Evolutionary conservation across 2,113 vertebrate genomes (phyloP).

Genomic region (Pterocles gutturalis): DNA sequence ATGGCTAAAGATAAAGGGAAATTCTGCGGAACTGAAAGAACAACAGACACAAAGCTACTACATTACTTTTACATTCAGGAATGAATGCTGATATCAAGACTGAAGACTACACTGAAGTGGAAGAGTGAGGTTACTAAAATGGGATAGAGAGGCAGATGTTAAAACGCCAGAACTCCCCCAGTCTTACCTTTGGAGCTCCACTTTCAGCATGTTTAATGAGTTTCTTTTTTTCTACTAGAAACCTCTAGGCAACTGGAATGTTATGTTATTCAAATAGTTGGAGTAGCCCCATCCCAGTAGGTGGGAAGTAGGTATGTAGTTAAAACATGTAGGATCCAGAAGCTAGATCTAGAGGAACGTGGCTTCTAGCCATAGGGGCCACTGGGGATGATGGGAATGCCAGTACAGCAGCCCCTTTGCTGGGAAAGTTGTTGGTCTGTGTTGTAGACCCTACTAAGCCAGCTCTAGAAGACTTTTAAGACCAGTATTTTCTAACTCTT

Average conservation of each 20-base stretch:
- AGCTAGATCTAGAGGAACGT: not conserved
- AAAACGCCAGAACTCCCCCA: not conserved
- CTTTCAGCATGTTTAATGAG: not conserved
- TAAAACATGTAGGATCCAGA: not conserved
- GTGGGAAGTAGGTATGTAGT: not conserved
- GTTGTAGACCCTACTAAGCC: not conserved
- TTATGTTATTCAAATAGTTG: not conserved
- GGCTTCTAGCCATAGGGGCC: not conserved
- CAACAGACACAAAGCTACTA: constrained; percentile 13
- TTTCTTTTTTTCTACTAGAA: not conserved
- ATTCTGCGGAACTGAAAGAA: constrained; percentile 12
- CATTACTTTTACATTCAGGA: constrained; percentile 15
- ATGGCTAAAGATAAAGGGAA: not conserved
- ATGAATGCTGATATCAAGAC: not conserved
- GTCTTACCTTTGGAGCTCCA: not conserved
- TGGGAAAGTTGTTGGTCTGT: not conserved
- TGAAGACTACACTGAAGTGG: not conserved
- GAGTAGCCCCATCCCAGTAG: not conserved
- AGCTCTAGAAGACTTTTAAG: not conserved
- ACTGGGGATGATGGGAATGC: accelerated
- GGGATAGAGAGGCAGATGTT: not conserved
- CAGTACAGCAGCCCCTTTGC: not conserved
- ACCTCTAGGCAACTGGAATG: not conserved
- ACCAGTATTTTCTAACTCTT: not conserved
- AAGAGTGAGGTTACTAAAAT: not conserved